phyloP scores from a whole-genome alignment of 2,797 vertebrate genomes.

The Adelosebastes latens region DNA sequence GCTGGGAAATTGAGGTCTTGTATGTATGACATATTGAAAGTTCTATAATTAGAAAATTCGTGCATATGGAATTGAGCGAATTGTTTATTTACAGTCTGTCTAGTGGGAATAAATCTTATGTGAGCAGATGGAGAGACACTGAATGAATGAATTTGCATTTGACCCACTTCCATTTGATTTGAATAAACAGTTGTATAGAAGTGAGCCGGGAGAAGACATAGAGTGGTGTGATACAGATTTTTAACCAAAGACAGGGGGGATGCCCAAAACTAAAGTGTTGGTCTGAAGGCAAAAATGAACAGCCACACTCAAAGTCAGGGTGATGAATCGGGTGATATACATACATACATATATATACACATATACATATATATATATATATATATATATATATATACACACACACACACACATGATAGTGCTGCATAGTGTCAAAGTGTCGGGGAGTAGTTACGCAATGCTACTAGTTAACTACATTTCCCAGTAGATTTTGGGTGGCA shows the following conservation, averaged over 20 bases:
- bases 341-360: no score
- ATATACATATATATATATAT: no score
- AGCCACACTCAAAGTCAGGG: no score
- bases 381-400: no score
- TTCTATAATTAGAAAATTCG: neutral
- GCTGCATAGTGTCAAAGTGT: neutral
- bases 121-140: neutral
- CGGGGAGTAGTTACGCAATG: neutral
- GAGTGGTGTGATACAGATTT: neutral
- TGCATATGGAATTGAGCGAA: neutral
- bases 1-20: neutral
- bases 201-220: neutral
- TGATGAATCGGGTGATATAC: no score
- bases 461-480: neutral
- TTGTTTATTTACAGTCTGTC: neutral
- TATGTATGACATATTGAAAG: no score
- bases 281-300: no score
- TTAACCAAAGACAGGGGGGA: no score
- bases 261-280: neutral
- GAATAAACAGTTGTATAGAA: neutral
- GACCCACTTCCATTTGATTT: constrained; percentile 32
- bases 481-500: neutral
- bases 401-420: neutral
- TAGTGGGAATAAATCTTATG: neutral
- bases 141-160: constrained; percentile 36